phyloP scores from a whole-genome alignment of 2,113 vertebrate species.

The Gallinago jamesoni region DNA sequence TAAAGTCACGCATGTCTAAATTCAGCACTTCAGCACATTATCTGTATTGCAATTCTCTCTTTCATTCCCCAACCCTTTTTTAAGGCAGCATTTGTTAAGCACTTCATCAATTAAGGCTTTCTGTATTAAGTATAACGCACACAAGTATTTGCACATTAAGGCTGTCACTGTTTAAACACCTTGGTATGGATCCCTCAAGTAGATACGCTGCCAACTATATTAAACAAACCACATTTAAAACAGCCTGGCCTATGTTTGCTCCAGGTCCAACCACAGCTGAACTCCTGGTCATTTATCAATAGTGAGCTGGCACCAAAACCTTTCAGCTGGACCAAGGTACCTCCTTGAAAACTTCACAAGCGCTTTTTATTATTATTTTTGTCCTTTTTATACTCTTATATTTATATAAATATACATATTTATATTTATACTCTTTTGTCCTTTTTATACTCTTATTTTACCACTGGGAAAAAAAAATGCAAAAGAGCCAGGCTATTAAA shows the following conservation, averaged over 20 bases:
- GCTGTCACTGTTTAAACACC: background rate
- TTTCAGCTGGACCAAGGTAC: background rate
- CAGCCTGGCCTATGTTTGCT: background rate
- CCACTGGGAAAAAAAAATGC: background rate
- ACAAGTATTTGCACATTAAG: background rate
- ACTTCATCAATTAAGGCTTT: background rate
- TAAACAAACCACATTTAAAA: background rate
- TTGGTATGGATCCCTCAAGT: background rate
- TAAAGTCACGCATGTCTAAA: background rate
- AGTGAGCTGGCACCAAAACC: background rate
- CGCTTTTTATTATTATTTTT: background rate
- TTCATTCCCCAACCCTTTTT: background rate
- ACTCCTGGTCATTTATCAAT: background rate
- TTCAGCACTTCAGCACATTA: background rate
- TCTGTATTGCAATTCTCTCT: background rate
- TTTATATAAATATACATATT: no score
- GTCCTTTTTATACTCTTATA: background rate
- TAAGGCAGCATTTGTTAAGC: background rate
- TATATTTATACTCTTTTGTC: background rate
- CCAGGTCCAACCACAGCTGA: background rate
- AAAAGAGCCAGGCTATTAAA: background rate
- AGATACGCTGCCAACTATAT: background rate
- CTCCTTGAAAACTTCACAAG: background rate
- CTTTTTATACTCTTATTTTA: background rate
- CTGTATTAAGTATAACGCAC: background rate